Base-by-base conservation (phyloP, 2,888 invertebrate genomes). In the Escarpia spicata region DNA sequence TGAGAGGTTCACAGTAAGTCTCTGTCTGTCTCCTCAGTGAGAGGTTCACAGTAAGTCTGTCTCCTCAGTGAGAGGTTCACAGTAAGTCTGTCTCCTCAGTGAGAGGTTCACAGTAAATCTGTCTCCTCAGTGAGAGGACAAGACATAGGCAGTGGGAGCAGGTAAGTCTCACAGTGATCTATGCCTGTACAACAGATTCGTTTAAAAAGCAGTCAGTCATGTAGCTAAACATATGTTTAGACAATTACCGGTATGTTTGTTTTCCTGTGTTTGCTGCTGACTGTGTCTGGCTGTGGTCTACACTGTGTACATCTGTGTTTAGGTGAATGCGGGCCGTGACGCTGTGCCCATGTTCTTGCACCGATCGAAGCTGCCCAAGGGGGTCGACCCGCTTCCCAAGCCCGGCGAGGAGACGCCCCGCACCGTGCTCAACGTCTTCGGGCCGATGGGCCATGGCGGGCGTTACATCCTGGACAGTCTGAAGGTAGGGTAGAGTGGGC, bases 301-400 rank as follows among this genome's bases (percentile, higher is more conserved):
- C 12, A 12, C 75, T 19, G 4, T 43, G 10, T 43, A 6, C 37
- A 90, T 9, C 91, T 26, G 43, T 91, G 43, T 91, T 19, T 60
- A 95, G 19, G 97, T 97, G 0, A 98, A 98, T 95, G 97, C 98
- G 0, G 98, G 98, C 0, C 97, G 97, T 91, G 98, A 98, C 95
- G 97, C 97, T 1, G 97, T 97, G 10, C 97, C 97, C 3, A 97
- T 98, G 96, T 98, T 99, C 95, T 96, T 98, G 52, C 97, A 97
- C 95, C 97, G 98, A 93, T 97, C 97, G 95, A 98, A 98, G 95
- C 96, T 99, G 92, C 98, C 98, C 0, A 98, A 98, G 96, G 98
- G 98, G 93, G 94, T 96, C 26, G 95, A 95, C 44, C 92, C 94
- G 15, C 94, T 96, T 75, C 95, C 94, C 91, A 96, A 96, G 93